Base-by-base conservation (phyloP, 2,113 vertebrate species). In the Oreochromis spilurus region DNA sequence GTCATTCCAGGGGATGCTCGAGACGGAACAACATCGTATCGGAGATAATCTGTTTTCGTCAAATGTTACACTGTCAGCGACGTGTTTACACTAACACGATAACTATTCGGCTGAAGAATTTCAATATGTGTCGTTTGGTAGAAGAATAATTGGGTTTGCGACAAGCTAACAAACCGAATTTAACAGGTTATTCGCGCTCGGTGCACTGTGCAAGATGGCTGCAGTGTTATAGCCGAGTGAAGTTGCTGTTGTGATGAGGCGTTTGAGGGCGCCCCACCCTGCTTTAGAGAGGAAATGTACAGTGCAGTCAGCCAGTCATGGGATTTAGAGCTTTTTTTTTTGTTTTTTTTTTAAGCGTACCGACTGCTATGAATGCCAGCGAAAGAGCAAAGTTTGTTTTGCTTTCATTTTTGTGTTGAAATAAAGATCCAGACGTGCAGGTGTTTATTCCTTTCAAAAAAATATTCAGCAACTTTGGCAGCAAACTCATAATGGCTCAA, bases 191-290 rank as follows among this genome's bases (percentile, higher is more conserved):
- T 29, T 83, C 43, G 34, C 48, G 81, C 9, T n/a, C 53, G 79
- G 45, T 54, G 38, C 40, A 65, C 88, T 36, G 83, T 13, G 89
- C 95, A 96, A 96, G 93, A 96, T 96, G 95, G 96, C 95, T 95
- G 91, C 94, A 90, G 65, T 81, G 93, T 53, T 92, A 90, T 90
- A 86, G 87, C 83, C 67, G 8, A 88, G 81, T 65, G 85, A 89
- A 92, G 89, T 87, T 82, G 84, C 60, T 83, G 89, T 91, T 91
- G 92, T 89, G 43, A 77, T 84, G 83, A 91, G 83, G 57, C 89
- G 82, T 79, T 67, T 86, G 89, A 79, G 88, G 91, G 85, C 89
- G 93, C 93, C 93, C 92, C 94, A 62, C 94, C 94, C 93, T 82
- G 80, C 43, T 26, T 9, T 9, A 34, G 5, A 91, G 67, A 89